Evolutionary conservation across 92 coral and sea anemone species (phyloP).

Genomic region (Epizoanthus illoricatus): DNA sequence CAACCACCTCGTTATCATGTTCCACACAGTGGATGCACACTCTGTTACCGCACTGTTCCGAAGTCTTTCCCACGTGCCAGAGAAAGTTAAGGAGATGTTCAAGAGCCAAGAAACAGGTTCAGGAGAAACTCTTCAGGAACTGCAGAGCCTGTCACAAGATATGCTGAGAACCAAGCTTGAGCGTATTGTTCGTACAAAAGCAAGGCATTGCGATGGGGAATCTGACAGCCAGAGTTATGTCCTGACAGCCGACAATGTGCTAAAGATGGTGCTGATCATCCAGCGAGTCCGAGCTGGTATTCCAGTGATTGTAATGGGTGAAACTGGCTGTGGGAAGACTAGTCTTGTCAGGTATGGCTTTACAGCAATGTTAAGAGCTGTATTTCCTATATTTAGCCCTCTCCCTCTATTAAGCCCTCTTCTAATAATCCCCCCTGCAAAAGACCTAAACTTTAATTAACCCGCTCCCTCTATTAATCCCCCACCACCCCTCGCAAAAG

Average conservation of each 20-base stretch:
- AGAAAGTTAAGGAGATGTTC: conserved; percentile 52
- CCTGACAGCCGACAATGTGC: conserved; percentile 79
- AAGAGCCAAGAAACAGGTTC: conserved; percentile 59
- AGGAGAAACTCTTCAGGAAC: conserved; percentile 31
- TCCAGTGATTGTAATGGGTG: conserved; percentile 91
- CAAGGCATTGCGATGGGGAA: neutral
- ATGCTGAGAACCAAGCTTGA: conserved; percentile 60
- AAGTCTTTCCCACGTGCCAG: conserved; percentile 56
- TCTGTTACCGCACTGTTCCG: conserved; percentile 77
- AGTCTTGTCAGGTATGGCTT: conserved; percentile 58
- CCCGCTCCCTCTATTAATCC: too few relatives aligned
- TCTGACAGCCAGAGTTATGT: conserved; percentile 53
- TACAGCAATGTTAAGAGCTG: neutral
- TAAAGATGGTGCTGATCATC: conserved; percentile 80
- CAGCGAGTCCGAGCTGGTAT: conserved; percentile 77
- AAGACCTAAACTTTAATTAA: too few relatives aligned
- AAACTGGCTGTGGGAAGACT: conserved; percentile 90
- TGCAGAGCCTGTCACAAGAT: conserved; percentile 46
- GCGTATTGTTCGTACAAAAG: conserved; percentile 52
- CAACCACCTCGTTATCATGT: conserved; percentile 74
- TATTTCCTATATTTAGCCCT: too few relatives aligned
- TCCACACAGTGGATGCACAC: conserved; percentile 59
- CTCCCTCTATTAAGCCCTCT: too few relatives aligned
- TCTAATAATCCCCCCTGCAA: too few relatives aligned
- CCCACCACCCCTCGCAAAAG: too few relatives aligned